Conservation (phyloP, 2,797 vertebrate genomes). For the Notolabrus celidotus region DNA sequence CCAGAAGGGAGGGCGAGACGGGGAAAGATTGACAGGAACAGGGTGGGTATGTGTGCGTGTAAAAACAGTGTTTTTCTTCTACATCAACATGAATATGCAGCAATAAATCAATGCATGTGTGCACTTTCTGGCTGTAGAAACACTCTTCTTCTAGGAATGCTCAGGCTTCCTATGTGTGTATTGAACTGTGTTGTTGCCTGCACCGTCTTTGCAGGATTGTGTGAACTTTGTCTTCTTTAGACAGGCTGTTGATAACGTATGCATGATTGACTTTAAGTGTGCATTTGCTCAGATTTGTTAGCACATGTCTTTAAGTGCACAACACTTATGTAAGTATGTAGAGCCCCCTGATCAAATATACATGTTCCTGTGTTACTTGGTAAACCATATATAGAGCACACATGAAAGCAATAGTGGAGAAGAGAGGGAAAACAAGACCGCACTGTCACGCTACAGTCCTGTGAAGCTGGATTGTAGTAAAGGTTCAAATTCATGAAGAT, state of each 20-base stretch:
- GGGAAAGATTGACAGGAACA: background rate
- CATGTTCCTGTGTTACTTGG: constrained; percentile 1
- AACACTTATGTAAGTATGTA: background rate
- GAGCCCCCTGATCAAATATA: constrained; percentile 17
- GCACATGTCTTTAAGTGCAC: constrained; percentile 3
- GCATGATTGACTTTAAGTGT: background rate
- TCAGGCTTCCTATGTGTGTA: background rate
- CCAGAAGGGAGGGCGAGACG: background rate
- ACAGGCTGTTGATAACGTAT: background rate
- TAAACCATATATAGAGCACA: constrained; percentile 1
- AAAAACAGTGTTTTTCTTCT: constrained; percentile 5
- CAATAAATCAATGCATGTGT: background rate
- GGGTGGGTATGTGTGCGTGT: background rate
- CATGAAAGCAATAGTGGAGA: background rate
- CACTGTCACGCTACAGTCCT: background rate
- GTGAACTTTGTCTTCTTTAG: background rate
- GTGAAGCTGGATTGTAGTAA: background rate
- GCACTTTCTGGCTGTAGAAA: background rate
- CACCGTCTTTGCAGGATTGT: background rate
- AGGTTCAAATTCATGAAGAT: background rate
- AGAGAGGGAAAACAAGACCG: background rate
- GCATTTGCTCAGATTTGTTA: constrained; percentile 2
- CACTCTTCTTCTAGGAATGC: background rate
- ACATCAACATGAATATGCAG: background rate
- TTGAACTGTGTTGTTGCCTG: background rate